Conservation (phyloP, 2,888 invertebrate genomes). For the Apamea crenata region DNA sequence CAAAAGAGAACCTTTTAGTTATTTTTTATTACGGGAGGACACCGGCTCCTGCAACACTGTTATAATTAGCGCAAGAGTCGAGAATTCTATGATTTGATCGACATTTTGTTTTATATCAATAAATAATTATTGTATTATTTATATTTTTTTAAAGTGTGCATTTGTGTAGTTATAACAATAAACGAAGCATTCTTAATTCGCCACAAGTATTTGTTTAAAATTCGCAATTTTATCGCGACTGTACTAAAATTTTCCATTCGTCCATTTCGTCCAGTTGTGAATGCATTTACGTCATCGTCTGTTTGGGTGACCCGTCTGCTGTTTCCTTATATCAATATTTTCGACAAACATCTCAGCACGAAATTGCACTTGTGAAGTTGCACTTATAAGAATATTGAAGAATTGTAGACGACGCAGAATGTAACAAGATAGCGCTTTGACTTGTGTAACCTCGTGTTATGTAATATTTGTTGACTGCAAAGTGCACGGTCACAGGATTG, state of each 20-base stretch:
- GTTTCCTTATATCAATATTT: slow-evolving; percentile 48
- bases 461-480: slow-evolving; percentile 40
- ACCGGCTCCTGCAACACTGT: neutral
- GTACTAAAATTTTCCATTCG: slow-evolving; percentile 44
- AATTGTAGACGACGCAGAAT: slow-evolving; percentile 27
- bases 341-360: slow-evolving; percentile 14
- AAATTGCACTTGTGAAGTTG: slow-evolving; percentile 11
- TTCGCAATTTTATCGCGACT: slow-evolving; percentile 20
- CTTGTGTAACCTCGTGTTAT: slow-evolving; percentile 24
- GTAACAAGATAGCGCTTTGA: slow-evolving; percentile 36
- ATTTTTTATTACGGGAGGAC: neutral
- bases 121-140: neutral
- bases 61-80: neutral
- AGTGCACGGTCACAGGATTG: slow-evolving; percentile 26
- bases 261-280: slow-evolving; percentile 36
- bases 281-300: slow-evolving; percentile 46
- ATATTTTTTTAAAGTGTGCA: neutral
- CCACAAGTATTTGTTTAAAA: slow-evolving; percentile 5
- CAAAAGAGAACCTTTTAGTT: no score
- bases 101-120: neutral
- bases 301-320: slow-evolving; percentile 28
- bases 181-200: slow-evolving; percentile 19
- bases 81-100: neutral
- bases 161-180: neutral
- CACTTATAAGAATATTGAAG: slow-evolving; percentile 3